Percentiles rank a stretch among this genome's conserved stretches.
These are phyloP conservation scores for Caenorhabditis brenneri DNA, from an alignment of 1,140 invertebrate genomes.

Conservation along the genomic window DNA sequence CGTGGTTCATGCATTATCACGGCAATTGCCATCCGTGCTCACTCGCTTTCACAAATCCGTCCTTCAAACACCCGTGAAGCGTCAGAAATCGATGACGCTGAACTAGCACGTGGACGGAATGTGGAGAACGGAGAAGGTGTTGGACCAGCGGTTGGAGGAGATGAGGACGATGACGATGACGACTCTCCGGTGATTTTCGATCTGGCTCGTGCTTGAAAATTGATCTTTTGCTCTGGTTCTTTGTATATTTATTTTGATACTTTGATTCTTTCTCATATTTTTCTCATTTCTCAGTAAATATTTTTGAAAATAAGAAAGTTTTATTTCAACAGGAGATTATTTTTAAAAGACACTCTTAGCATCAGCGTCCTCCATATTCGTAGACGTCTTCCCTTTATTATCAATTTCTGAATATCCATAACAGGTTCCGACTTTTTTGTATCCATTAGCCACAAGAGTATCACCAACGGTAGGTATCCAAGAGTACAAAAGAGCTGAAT, in stretches of 20 bases:
- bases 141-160: not conserved
- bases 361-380: no score
- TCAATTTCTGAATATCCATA: not conserved
- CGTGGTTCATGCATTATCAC: conserved; percentile 13
- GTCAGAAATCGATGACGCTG: conserved; percentile 6
- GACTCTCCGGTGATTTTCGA: conserved; percentile 55
- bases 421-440: not conserved
- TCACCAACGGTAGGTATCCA: not conserved
- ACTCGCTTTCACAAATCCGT: conserved; percentile 26
- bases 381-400: no score
- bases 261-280: no score
- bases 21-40: conserved; percentile 47
- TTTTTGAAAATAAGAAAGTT: no score
- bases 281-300: no score
- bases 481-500: not conserved
- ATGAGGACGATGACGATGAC: conserved; percentile 33
- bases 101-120: not conserved
- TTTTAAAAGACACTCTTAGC: no score
- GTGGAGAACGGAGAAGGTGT: not conserved
- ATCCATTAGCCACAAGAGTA: not conserved
- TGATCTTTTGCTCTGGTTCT: no score
- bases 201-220: conserved; percentile 26
- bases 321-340: no score
- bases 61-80: conserved; percentile 48
- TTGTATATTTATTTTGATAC: no score